These are phyloP conservation scores for Pampusana beccarii DNA, from an alignment of 2,113 vertebrate genomes.

Conservation along the genomic window DNA sequence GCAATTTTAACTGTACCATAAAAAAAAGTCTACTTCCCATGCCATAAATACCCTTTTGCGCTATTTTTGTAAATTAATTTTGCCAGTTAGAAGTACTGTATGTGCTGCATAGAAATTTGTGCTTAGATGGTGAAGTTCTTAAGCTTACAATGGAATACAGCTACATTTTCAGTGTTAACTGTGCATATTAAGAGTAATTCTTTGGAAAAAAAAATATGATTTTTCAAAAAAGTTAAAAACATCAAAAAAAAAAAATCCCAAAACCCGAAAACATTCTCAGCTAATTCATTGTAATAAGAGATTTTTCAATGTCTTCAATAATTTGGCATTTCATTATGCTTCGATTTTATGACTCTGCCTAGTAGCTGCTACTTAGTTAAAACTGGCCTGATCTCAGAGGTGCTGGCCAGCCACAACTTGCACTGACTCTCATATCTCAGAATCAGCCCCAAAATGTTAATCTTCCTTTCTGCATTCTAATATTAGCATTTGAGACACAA, in stretches of 20 bases:
- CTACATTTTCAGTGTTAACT: slow-evolving; percentile 85
- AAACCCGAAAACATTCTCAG: slow-evolving; percentile 33
- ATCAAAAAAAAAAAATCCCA: neutral
- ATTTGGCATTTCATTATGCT: slow-evolving; percentile 72
- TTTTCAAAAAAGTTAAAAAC: slow-evolving; percentile 72
- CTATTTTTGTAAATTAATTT: slow-evolving; percentile 86
- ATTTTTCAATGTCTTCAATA: slow-evolving; percentile 68
- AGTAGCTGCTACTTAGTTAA: slow-evolving; percentile 69
- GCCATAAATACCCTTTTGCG: slow-evolving; percentile 77
- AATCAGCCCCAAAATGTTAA: slow-evolving; percentile 20
- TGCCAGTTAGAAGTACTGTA: slow-evolving; percentile 78
- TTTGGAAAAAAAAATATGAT: slow-evolving; percentile 60
- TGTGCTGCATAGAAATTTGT: slow-evolving; percentile 82
- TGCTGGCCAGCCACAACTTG: neutral
- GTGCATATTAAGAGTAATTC: slow-evolving; percentile 79
- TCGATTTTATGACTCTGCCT: slow-evolving; percentile 52
- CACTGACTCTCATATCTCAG: neutral
- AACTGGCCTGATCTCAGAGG: neutral
- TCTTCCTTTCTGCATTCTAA: slow-evolving; percentile 53
- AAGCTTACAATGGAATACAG: slow-evolving; percentile 81
- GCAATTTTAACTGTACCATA: slow-evolving; percentile 79
- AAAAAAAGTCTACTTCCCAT: slow-evolving; percentile 77
- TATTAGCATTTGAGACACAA: slow-evolving; percentile 39
- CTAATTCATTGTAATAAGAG: slow-evolving; percentile 51
- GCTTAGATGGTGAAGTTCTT: slow-evolving; percentile 83